Percentiles rank a stretch among this genome's conserved stretches.
Conservation (phyloP, 2,888 invertebrate genomes). For the Parnassius smintheus region DNA sequence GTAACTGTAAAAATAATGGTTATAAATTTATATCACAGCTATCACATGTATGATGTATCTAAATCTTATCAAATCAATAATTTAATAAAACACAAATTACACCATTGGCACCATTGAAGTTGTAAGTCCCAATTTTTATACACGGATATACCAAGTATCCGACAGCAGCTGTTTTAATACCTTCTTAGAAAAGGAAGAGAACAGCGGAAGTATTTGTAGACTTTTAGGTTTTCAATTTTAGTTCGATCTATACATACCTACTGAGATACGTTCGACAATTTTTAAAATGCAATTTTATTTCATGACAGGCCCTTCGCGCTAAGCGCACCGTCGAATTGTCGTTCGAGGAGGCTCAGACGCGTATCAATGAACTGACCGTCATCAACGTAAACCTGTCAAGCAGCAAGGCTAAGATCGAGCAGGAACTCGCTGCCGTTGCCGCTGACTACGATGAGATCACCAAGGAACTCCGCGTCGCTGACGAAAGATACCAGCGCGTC, state of each 20-base stretch:
- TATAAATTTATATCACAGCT: no score
- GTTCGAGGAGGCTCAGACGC: slow-evolving; percentile 94
- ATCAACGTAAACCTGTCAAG: slow-evolving; percentile 97
- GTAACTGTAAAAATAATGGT: no score
- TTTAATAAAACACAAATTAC: no score
- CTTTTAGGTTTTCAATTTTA: no score
- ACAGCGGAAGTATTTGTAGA: no score
- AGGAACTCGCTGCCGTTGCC: slow-evolving; percentile 93
- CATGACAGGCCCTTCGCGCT: slow-evolving; percentile 89
- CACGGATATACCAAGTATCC: no score
- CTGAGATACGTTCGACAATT: neutral
- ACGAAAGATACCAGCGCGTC: slow-evolving; percentile 97
- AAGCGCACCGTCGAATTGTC: slow-evolving; percentile 95
- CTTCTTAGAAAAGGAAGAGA: no score
- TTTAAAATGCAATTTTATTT: neutral
- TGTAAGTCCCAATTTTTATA: no score
- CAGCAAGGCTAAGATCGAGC: slow-evolving; percentile 96
- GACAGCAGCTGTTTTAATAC: no score
- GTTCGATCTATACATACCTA: neutral
- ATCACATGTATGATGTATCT: no score
- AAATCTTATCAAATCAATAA: no score
- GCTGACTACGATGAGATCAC: slow-evolving; percentile 99
- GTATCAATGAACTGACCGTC: slow-evolving; percentile 96
- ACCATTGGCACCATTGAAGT: no score
- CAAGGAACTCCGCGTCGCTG: slow-evolving; percentile 95